Evolutionary conservation across 2,888 invertebrate species (phyloP).

Genomic region (Platycnemis pennipes): DNA sequence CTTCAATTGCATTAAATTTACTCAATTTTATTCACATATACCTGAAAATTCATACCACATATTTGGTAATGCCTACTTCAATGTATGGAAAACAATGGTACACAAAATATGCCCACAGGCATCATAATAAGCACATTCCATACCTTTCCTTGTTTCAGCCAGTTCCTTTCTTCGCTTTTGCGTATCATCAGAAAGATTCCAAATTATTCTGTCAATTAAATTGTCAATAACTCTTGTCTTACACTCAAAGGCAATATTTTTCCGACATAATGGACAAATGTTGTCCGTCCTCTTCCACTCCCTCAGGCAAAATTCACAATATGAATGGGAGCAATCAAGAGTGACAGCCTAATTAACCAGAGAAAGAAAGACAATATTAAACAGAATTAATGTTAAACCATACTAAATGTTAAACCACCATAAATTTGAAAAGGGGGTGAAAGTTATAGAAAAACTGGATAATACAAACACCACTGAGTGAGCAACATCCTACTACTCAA

Average conservation of each 20-base stretch:
- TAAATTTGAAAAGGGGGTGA: not conserved
- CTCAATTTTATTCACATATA: too few species aligned
- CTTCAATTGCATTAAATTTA: too few species aligned
- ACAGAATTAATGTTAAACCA: too few species aligned
- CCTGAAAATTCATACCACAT: too few species aligned
- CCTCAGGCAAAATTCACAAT: not conserved
- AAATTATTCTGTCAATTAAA: not conserved
- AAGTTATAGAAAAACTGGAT: too few species aligned
- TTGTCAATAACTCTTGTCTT: constrained; percentile 19
- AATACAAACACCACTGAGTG: too few species aligned
- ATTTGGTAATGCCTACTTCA: too few species aligned
- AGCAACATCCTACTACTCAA: too few species aligned
- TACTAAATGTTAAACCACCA: not conserved
- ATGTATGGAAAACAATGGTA: too few species aligned
- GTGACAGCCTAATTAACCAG: constrained; percentile 18
- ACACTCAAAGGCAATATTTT: not conserved
- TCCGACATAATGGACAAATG: constrained; percentile 23
- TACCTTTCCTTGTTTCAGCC: not conserved
- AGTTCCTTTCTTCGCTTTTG: constrained; percentile 26
- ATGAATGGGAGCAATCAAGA: not conserved
- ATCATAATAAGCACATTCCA: too few species aligned
- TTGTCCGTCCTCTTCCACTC: not conserved
- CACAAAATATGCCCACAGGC: too few species aligned
- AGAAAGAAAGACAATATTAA: not conserved
- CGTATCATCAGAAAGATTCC: not conserved